Evolutionary conservation across 2,113 vertebrate genomes (phyloP).

Genomic region (Excalfactoria chinensis): DNA sequence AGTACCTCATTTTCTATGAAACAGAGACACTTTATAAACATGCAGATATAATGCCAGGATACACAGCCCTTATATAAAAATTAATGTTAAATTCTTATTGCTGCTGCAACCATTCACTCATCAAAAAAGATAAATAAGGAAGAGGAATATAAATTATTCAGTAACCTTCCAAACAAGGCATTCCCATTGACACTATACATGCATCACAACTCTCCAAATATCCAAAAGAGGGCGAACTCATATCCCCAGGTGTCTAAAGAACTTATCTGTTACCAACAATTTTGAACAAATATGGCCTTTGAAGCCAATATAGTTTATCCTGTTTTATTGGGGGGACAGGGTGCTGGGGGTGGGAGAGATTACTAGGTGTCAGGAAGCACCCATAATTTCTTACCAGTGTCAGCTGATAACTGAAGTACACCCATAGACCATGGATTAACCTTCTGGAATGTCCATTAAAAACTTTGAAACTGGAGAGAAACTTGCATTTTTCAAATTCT

Average conservation of each 20-base stretch:
- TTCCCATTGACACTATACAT: neutral
- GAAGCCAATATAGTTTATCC: neutral
- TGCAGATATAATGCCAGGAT: neutral
- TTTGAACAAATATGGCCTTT: neutral
- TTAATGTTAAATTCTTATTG: slow-evolving; percentile 4
- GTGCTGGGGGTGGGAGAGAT: too few species aligned
- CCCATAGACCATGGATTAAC: neutral
- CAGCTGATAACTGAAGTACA: neutral
- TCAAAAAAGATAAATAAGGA: slow-evolving; percentile 18
- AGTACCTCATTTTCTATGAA: neutral
- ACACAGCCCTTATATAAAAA: neutral
- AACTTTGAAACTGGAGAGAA: neutral
- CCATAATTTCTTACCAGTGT: neutral
- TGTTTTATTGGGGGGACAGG: neutral
- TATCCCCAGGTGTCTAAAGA: slow-evolving; percentile 5
- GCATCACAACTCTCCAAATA: neutral
- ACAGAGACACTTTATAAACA: neutral
- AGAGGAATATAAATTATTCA: neutral
- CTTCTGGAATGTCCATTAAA: neutral
- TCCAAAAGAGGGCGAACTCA: neutral
- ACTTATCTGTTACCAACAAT: neutral
- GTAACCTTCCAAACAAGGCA: slow-evolving; percentile 31
- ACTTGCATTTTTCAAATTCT: neutral
- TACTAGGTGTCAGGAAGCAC: neutral
- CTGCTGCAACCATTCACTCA: slow-evolving; percentile 35